These are phyloP conservation scores for Listrodromus nycthemerus DNA, from an alignment of 2,888 invertebrate genomes.

Conservation along the genomic window DNA sequence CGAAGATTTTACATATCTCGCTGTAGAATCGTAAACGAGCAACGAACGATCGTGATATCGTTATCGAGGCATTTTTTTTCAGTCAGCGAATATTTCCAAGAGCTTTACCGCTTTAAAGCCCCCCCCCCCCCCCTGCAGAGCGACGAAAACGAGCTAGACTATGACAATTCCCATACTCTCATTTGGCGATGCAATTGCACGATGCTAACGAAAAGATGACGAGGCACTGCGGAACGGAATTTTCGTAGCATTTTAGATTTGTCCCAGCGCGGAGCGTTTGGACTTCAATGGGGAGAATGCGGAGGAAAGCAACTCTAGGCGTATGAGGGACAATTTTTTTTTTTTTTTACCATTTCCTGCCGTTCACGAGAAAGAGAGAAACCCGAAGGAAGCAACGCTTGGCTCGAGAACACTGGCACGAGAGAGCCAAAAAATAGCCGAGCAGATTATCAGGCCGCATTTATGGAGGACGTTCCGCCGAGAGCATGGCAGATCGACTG, in stretches of 20 bases:
- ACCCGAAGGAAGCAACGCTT: constrained; percentile 6
- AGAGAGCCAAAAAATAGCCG: constrained; percentile 36
- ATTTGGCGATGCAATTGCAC: constrained; percentile 24
- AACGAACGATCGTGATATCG: constrained; percentile 42
- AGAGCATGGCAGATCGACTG: constrained; percentile 4
- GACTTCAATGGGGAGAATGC: neutral
- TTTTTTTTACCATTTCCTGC: neutral
- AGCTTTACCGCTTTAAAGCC: constrained; percentile 6
- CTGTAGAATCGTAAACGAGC: constrained; percentile 42
- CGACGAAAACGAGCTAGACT: neutral
- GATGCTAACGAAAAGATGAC: constrained; percentile 5
- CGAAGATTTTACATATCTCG: constrained; percentile 53
- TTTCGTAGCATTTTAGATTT: constrained; percentile 29
- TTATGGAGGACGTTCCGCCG: constrained; percentile 18
- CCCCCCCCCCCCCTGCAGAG: too few species aligned
- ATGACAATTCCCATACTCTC: constrained; percentile 15
- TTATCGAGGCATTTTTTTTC: constrained; percentile 38
- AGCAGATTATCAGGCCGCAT: constrained; percentile 31
- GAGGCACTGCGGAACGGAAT: neutral
- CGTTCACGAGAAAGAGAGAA: constrained; percentile 19
- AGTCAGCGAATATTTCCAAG: constrained; percentile 1
- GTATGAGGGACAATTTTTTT: neutral
- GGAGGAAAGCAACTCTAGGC: neutral
- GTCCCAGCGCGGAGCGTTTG: constrained; percentile 18
- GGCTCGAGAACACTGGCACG: constrained; percentile 22